phyloP scores from a whole-genome alignment of 2,797 vertebrate genomes.

The Mormyrops attenuatus region DNA sequence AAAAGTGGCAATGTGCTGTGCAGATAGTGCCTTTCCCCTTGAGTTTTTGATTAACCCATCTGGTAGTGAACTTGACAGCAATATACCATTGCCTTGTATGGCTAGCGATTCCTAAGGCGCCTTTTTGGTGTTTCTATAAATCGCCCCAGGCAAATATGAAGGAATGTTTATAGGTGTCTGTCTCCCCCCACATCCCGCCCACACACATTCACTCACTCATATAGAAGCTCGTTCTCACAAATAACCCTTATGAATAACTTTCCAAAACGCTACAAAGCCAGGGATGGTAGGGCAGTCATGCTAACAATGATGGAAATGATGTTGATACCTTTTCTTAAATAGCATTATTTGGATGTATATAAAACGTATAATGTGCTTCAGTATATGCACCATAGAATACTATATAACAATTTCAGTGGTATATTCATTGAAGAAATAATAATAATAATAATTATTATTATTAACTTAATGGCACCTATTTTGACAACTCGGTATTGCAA shows the following conservation, averaged over 20 bases:
- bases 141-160: slow-evolving; percentile 41
- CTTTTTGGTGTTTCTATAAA: slow-evolving; percentile 54
- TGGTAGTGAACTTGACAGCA: slow-evolving; percentile 62
- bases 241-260: slow-evolving; percentile 1
- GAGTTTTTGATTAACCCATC: slow-evolving; percentile 71
- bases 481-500: background rate
- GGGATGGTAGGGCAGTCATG: background rate
- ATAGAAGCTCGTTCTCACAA: background rate
- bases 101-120: slow-evolving; percentile 41
- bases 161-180: slow-evolving; percentile 32
- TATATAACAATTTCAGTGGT: background rate
- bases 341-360: background rate
- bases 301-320: background rate
- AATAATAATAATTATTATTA: background rate
- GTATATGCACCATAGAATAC: background rate
- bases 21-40: slow-evolving; percentile 71
- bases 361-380: background rate
- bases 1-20: slow-evolving; percentile 67
- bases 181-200: slow-evolving; percentile 11
- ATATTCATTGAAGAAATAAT: background rate
- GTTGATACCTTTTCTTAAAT: background rate
- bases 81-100: slow-evolving; percentile 48
- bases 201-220: background rate
- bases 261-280: background rate
- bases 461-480: background rate